Percentiles rank a stretch among this genome's conserved stretches.
Conservation (phyloP, 1,140 invertebrate species). For the Musca vetustissima region DNA sequence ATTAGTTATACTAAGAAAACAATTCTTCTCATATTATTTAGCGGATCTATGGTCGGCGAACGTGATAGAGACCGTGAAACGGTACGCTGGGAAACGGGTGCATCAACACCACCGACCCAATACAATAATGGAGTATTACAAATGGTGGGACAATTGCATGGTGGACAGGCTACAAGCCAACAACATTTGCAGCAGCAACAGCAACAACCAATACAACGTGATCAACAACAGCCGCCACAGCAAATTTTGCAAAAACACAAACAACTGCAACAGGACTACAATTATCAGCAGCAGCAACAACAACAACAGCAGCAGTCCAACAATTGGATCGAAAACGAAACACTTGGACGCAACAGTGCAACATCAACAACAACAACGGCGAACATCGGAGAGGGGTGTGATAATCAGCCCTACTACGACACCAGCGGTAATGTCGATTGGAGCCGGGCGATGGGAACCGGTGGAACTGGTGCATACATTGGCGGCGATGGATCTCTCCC, state of each 20-base stretch:
- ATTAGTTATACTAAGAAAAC: too few species aligned
- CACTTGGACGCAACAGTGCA: constrained; percentile 44
- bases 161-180: constrained; percentile 56
- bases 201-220: constrained; percentile 24
- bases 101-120: constrained; percentile 61
- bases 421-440: constrained; percentile 55
- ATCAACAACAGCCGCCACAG: constrained; percentile 29
- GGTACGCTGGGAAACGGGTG: constrained; percentile 66
- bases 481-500: constrained; percentile 48
- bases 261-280: constrained; percentile 16
- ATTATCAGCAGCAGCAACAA: constrained; percentile 38
- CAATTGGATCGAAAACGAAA: constrained; percentile 41
- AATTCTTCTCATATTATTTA: constrained; percentile 24
- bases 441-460: constrained; percentile 54
- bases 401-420: constrained; percentile 55
- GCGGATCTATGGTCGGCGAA: constrained; percentile 60
- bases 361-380: constrained; percentile 25
- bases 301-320: constrained; percentile 37
- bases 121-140: constrained; percentile 56
- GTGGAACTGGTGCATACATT: constrained; percentile 55
- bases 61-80: constrained; percentile 67
- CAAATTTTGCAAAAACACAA: constrained; percentile 33
- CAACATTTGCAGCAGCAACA: constrained; percentile 49
- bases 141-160: constrained; percentile 55
- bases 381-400: constrained; percentile 43